phyloP scores from a whole-genome alignment of 2,113 vertebrate genomes.

The Oceanodroma tethys region DNA sequence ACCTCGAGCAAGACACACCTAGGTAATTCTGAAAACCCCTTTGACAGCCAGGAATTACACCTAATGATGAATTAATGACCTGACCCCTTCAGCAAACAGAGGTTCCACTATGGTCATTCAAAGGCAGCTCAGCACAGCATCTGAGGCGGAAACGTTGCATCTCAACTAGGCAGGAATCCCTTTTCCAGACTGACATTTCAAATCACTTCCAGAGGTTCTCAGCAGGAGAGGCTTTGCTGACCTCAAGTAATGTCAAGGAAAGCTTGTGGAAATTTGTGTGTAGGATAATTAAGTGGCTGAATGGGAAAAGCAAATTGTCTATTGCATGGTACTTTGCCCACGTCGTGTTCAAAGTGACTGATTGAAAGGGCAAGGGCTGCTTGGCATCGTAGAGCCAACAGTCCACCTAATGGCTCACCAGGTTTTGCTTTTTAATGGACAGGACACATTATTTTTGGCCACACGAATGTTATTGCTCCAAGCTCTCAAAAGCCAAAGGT shows the following conservation, averaged over 20 bases:
- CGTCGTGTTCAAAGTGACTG: not conserved
- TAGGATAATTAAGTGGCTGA: not conserved
- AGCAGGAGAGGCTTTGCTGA: not conserved
- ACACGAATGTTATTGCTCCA: accelerated
- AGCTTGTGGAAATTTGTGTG: not conserved
- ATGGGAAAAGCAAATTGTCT: not conserved
- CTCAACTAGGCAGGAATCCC: not conserved
- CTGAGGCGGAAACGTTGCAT: not conserved
- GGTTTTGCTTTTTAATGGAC: too few species aligned
- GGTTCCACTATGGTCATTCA: accelerated
- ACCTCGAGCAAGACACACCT: not conserved
- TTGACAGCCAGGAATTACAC: not conserved
- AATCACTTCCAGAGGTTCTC: not conserved
- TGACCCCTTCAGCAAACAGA: not conserved
- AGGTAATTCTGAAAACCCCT: not conserved
- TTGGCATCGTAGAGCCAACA: not conserved
- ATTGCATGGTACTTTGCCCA: not conserved
- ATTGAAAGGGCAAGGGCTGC: not conserved
- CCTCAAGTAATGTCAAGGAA: not conserved
- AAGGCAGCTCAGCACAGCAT: not conserved
- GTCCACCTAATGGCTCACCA: too few species aligned
- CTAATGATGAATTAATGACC: not conserved
- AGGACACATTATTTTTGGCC: not conserved
- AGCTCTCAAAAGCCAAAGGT: not conserved
- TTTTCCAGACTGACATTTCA: not conserved